Percentiles rank a stretch among this genome's conserved stretches.
Evolutionary conservation across 2,888 invertebrate species (phyloP).

Genomic region (Drosophila nr. medialis): DNA sequence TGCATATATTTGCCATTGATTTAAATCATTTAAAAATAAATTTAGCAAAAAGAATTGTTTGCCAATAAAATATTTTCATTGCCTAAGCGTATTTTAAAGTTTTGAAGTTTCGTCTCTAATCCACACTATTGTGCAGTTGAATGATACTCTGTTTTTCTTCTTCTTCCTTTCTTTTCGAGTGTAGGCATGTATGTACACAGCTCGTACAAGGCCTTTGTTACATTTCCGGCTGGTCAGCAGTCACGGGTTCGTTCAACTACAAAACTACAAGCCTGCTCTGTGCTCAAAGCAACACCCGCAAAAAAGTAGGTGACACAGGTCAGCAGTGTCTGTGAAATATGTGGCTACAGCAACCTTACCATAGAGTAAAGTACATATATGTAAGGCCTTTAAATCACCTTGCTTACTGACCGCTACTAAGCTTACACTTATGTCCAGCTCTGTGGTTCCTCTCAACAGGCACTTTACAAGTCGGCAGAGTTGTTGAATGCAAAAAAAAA

Average conservation of each 20-base stretch:
- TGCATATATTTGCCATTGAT: not conserved
- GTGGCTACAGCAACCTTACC: not conserved
- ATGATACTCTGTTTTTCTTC: not conserved
- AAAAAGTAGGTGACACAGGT: not conserved
- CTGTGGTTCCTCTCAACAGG: constrained; percentile 14
- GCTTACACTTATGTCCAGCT: constrained; percentile 27
- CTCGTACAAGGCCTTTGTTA: constrained; percentile 32
- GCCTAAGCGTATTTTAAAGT: not conserved
- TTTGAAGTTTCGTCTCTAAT: not conserved
- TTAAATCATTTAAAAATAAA: not conserved
- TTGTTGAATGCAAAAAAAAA: constrained; percentile 18
- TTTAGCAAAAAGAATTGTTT: not conserved
- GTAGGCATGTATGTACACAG: constrained; percentile 5
- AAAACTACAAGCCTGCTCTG: constrained; percentile 19
- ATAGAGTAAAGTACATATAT: not conserved
- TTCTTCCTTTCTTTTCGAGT: not conserved
- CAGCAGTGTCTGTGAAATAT: constrained; percentile 8
- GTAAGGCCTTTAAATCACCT: constrained; percentile 36
- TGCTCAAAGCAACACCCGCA: not conserved
- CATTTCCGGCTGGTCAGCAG: constrained; percentile 47
- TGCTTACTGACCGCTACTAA: constrained; percentile 39
- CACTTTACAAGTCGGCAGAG: constrained; percentile 40
- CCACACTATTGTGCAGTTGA: not conserved
- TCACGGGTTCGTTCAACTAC: constrained; percentile 37
- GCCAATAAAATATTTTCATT: not conserved